Conservation (phyloP, 2,888 invertebrate genomes). For the Desoria tigrina region DNA sequence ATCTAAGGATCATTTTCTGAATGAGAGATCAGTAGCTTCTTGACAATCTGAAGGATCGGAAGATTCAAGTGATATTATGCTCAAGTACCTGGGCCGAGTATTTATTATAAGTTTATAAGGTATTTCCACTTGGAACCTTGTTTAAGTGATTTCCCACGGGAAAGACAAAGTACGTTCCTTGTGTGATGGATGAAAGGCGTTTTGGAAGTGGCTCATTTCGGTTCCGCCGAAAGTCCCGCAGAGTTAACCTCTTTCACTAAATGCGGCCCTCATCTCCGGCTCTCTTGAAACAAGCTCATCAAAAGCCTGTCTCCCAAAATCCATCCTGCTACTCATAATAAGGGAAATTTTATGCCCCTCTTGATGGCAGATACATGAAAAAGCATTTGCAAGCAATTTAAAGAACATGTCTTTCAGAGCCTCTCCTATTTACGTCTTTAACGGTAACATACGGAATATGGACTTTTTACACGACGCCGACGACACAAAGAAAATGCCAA, state of each 20-base stretch:
- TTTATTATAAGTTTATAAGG: constrained; percentile 6
- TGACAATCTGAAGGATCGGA: too few species aligned
- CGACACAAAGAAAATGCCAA: constrained; percentile 12
- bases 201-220: constrained; percentile 1
- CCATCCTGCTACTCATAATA: background rate
- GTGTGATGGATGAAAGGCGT: constrained; percentile 10
- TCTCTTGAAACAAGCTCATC: constrained; percentile 8
- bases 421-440: background rate
- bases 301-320: constrained; percentile 4
- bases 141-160: constrained; percentile 20
- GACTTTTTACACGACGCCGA: background rate
- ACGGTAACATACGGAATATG: background rate
- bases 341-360: background rate
- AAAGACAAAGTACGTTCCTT: background rate
- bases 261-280: background rate
- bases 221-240: background rate
- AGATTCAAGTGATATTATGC: too few species aligned
- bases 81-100: too few species aligned
- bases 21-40: too few species aligned
- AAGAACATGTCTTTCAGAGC: constrained; percentile 1
- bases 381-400: constrained; percentile 9
- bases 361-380: background rate
- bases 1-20: too few species aligned
- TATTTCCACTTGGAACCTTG: constrained; percentile 15
- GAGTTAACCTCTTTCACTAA: background rate